Evolutionary conservation across 2,113 vertebrate genomes (phyloP).

Genomic region (Hypomesus transpacificus): DNA sequence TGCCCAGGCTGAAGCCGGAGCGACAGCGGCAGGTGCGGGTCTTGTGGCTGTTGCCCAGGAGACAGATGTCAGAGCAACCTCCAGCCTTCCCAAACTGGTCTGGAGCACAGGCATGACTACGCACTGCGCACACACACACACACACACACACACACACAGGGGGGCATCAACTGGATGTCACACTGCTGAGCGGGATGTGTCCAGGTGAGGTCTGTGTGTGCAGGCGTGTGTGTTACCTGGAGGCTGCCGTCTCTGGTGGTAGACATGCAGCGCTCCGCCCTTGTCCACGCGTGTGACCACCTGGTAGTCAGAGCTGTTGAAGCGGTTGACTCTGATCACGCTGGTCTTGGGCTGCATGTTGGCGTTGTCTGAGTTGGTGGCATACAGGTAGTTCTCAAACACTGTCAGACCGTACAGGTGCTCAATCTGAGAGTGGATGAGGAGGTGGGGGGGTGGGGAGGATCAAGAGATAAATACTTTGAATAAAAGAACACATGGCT

Average conservation of each 20-base stretch:
- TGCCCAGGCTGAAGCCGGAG: slow-evolving; percentile 94
- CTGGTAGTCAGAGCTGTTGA: slow-evolving; percentile 95
- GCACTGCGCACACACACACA: slow-evolving; percentile 64
- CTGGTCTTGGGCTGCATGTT: slow-evolving; percentile 97
- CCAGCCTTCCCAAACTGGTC: slow-evolving; percentile 90
- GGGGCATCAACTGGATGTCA: background rate
- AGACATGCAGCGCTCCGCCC: slow-evolving; percentile 92
- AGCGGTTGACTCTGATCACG: slow-evolving; percentile 92
- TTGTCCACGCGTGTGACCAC: slow-evolving; percentile 97
- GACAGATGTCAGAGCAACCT: slow-evolving; percentile 94
- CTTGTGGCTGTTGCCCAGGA: slow-evolving; percentile 95
- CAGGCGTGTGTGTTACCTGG: slow-evolving; percentile 69
- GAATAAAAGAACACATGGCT: background rate
- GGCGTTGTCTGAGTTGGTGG: slow-evolving; percentile 95
- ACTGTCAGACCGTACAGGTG: slow-evolving; percentile 92
- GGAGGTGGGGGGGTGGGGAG: background rate
- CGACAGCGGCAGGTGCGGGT: slow-evolving; percentile 91
- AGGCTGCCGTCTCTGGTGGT: slow-evolving; percentile 94
- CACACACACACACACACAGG: background rate
- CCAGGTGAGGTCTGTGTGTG: background rate
- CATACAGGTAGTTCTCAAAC: slow-evolving; percentile 96
- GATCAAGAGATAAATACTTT: background rate
- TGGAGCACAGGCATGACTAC: slow-evolving; percentile 90
- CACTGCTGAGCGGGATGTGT: background rate
- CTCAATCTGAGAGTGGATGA: slow-evolving; percentile 72